Evolutionary conservation across 2,888 invertebrate species (phyloP), one percentile per base, ranked within the genome.

Genomic region (Malthinus seriepunctatus): DNA sequence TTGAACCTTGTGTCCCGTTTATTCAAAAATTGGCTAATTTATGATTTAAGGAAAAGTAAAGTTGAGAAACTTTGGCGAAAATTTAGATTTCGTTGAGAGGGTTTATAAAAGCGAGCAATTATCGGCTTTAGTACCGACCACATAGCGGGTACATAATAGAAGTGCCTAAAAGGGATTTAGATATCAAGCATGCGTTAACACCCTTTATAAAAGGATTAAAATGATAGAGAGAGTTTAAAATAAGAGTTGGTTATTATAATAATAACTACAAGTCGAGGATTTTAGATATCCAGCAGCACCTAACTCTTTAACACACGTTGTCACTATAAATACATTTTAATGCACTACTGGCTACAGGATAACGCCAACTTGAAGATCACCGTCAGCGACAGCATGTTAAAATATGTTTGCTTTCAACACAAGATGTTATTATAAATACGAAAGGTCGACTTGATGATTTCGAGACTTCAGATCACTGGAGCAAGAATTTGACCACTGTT

Each of bases 331-430:
- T 45, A 48, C 42, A 52, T 50, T 45, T 63, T 53, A 51, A 51
- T 60, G 51, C 57, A 56, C 48, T 56, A 35, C 23, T 47, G 46
- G 51, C 11, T 45, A 37, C 63, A 63, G 66, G 66, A 68, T 70
- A 64, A 66, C 56, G 60, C 44, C 59, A 70, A 72, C 73, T 71
- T 70, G 71, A 71, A 69, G 71, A 72, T 73, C 70, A 73, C 62
- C 69, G 71, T 71, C 73, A 73, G 65, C 15, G 34, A 58, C 58
- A 63, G 65, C 66, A 71, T 71, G 73, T 72, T 73, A 71, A n/a
- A 71, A 73, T 72, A 71, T 73, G 72, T 73, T 71, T 71, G 73
- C 73, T 68, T 72, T 73, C 72, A 67, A 69, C 71, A 69, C 70
- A 72, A 73, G 74, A 73, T 74, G 72, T 72, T 73, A 73, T 71